Conservation (phyloP, 2,888 invertebrate species). For the Pristionchus mayeri region DNA sequence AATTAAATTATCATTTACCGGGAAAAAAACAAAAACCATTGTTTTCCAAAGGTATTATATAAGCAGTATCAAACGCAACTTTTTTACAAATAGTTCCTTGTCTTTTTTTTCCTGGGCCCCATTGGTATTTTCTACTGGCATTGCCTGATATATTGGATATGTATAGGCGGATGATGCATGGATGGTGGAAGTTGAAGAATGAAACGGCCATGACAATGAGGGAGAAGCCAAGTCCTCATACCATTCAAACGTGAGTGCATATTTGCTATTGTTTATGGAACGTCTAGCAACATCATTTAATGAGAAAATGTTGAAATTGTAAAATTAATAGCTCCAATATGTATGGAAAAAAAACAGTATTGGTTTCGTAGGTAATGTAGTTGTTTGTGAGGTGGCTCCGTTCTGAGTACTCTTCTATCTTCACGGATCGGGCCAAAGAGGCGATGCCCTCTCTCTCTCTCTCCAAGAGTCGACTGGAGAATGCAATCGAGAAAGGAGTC, state of each 20-base stretch:
- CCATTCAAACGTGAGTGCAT: conserved; percentile 23
- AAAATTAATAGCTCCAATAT: too few relatives aligned
- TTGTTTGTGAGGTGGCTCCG: conserved; percentile 43
- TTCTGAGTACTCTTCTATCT: not conserved
- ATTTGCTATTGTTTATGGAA: too few relatives aligned
- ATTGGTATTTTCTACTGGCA: not conserved
- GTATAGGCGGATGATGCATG: conserved; percentile 15
- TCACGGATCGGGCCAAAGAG: not conserved
- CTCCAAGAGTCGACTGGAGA: not conserved
- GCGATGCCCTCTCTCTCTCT: not conserved
- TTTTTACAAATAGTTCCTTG: too few relatives aligned
- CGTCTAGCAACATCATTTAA: too few relatives aligned
- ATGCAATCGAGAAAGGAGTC: conserved; percentile 27
- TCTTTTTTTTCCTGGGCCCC: too few relatives aligned
- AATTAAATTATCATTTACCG: too few relatives aligned
- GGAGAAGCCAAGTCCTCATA: not conserved
- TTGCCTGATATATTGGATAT: not conserved
- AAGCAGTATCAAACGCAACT: too few relatives aligned
- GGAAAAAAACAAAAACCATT: too few relatives aligned
- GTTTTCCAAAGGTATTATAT: too few relatives aligned
- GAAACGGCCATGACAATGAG: not conserved
- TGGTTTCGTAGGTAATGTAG: too few relatives aligned
- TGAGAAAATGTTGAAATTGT: too few relatives aligned
- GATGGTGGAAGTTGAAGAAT: conserved; percentile 22
- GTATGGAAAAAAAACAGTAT: too few relatives aligned